Evolutionary conservation across 2,888 invertebrate genomes (phyloP).

Genomic region (Oligia latruncula): DNA sequence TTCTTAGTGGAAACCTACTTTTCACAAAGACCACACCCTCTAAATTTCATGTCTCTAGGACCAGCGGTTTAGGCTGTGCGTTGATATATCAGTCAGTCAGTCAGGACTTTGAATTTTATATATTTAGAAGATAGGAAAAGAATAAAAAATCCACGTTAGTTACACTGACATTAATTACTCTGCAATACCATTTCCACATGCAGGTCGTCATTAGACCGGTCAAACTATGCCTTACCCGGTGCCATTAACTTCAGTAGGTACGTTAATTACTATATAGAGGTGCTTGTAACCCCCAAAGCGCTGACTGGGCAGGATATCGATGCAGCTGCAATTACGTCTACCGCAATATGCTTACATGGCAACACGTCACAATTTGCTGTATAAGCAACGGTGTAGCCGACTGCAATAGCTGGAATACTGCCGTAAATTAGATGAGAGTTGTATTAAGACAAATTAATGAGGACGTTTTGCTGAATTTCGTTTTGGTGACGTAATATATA

Average conservation of each 20-base stretch:
- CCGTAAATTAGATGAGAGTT: slow-evolving; percentile 14
- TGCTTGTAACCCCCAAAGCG: slow-evolving; percentile 43
- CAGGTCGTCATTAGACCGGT: background rate
- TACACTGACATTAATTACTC: background rate
- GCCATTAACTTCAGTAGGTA: background rate
- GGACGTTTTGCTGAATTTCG: background rate
- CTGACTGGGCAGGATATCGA: slow-evolving; percentile 56
- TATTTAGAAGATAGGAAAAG: background rate
- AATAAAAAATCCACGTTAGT: background rate
- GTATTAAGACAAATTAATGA: slow-evolving; percentile 29
- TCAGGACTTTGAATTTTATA: too few relatives aligned
- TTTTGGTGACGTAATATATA: background rate
- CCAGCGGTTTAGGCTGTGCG: too few relatives aligned
- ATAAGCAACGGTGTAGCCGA: slow-evolving; percentile 37
- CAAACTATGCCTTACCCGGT: slow-evolving; percentile 9
- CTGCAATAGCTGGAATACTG: slow-evolving; percentile 1
- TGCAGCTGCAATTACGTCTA: slow-evolving; percentile 59
- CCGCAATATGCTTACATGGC: slow-evolving; percentile 53
- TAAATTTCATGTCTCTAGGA: too few relatives aligned
- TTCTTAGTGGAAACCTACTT: too few relatives aligned
- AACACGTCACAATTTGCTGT: slow-evolving; percentile 45
- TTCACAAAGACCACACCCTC: too few relatives aligned
- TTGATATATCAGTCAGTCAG: too few relatives aligned
- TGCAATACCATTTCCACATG: background rate
- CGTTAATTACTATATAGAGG: slow-evolving; percentile 27